phyloP scores from a whole-genome alignment of 2,113 vertebrate genomes.

The Hassar affinis region DNA sequence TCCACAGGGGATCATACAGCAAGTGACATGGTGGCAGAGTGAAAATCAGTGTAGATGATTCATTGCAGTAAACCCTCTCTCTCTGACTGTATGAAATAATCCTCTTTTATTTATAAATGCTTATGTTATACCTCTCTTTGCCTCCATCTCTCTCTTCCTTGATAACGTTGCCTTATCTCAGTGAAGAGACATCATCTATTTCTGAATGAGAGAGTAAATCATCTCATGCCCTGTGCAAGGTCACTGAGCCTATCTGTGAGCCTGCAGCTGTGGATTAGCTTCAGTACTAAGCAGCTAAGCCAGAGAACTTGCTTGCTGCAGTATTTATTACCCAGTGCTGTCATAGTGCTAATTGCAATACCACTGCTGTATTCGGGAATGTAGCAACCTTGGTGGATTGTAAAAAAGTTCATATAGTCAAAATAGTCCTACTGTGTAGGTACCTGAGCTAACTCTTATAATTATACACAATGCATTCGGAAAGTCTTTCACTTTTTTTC shows the following conservation, averaged over 20 bases:
- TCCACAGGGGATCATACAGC: not conserved
- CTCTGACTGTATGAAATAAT: not conserved
- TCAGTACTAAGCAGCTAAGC: not conserved
- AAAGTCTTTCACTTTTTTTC: too few species aligned
- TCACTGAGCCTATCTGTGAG: constrained; percentile 18
- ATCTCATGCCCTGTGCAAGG: constrained; percentile 13
- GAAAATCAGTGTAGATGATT: not conserved
- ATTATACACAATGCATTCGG: too few species aligned
- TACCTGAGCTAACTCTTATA: not conserved
- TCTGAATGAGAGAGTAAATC: constrained; percentile 6
- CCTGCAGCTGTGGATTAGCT: constrained; percentile 25
- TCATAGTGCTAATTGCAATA: constrained; percentile 20
- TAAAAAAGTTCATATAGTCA: not conserved
- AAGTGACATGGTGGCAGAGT: not conserved
- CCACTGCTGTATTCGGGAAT: not conserved
- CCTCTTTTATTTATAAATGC: not conserved
- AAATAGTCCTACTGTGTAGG: not conserved
- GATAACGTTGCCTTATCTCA: constrained; percentile 5
- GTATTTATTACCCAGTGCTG: not conserved
- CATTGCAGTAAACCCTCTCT: not conserved
- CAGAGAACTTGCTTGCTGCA: not conserved
- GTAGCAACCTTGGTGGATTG: not conserved
- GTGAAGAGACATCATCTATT: constrained; percentile 13
- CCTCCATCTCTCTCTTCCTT: not conserved
- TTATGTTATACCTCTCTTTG: not conserved